These are phyloP conservation scores for Erynnis tages DNA, from an alignment of 2,888 invertebrate species.

Conservation along the genomic window DNA sequence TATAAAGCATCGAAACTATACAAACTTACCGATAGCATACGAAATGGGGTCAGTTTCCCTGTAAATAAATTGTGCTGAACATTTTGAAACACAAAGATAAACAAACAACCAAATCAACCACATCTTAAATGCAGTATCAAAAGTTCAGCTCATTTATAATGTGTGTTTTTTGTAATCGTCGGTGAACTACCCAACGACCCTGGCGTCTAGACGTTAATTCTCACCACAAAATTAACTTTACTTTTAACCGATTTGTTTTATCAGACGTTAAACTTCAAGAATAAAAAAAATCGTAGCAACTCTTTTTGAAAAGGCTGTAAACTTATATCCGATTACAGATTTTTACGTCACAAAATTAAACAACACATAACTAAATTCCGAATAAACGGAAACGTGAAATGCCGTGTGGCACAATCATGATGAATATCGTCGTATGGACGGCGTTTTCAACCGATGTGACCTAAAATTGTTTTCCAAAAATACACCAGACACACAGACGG, in stretches of 20 bases:
- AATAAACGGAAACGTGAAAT: conserved; percentile 31
- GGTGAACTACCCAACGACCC: background rate
- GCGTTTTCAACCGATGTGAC: conserved; percentile 56
- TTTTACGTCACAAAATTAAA: conserved; percentile 5
- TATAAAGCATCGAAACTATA: no score
- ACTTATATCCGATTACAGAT: no score
- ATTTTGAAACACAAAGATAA: conserved; percentile 38
- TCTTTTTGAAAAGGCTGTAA: no score
- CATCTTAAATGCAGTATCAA: conserved; percentile 38
- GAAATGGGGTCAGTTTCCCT: conserved; percentile 43
- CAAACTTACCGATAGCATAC: conserved; percentile 59
- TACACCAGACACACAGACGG: conserved; percentile 57
- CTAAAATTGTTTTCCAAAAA: conserved; percentile 79
- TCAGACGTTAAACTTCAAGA: background rate
- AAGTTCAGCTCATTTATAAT: conserved; percentile 7
- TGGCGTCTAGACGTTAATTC: background rate
- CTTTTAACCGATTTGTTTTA: background rate
- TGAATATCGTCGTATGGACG: conserved; percentile 36
- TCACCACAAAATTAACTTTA: conserved; percentile 3
- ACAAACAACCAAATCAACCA: conserved; percentile 41
- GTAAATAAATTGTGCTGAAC: conserved; percentile 45
- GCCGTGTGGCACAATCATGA: conserved; percentile 34
- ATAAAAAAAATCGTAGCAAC: background rate
- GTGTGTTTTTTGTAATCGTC: conserved; percentile 1
- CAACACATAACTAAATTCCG: conserved; percentile 10